Percentiles rank a stretch among this genome's conserved stretches.
Conservation (phyloP, 2,113 vertebrate genomes). For the Ochotona curzoniae region DNA sequence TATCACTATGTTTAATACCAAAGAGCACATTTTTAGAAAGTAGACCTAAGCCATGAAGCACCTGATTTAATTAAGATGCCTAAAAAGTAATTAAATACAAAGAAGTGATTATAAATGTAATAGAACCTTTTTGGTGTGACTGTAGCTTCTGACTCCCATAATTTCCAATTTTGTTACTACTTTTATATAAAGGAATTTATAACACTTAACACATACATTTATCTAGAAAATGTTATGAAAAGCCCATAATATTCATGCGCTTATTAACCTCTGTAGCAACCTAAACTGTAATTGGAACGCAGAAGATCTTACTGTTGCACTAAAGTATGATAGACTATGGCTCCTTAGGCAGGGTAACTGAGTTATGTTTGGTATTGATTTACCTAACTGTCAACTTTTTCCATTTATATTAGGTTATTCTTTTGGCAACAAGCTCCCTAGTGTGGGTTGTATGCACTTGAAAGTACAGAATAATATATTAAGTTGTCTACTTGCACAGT, state of each 20-base stretch:
- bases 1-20: neutral
- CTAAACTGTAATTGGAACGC: constrained; percentile 36
- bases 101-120: neutral
- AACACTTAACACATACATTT: constrained; percentile 24
- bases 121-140: neutral
- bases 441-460: neutral
- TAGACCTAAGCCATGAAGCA: neutral
- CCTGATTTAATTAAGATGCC: constrained; percentile 29
- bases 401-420: constrained; percentile 54
- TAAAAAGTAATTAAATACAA: constrained; percentile 4
- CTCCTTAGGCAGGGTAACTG: constrained; percentile 43
- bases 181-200: constrained; percentile 18
- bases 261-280: constrained; percentile 46
- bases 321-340: constrained; percentile 40
- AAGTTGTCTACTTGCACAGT: neutral
- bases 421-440: constrained; percentile 33
- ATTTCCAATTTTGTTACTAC: constrained; percentile 23
- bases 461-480: constrained; percentile 23
- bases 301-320: constrained; percentile 59
- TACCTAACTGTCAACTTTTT: neutral
- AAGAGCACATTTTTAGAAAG: constrained; percentile 1
- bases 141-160: constrained; percentile 4
- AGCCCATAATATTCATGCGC: constrained; percentile 20
- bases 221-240: constrained; percentile 40
- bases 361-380: constrained; percentile 19